Conservation (phyloP, 2,888 invertebrate genomes). For the Leucozona laternaria region DNA sequence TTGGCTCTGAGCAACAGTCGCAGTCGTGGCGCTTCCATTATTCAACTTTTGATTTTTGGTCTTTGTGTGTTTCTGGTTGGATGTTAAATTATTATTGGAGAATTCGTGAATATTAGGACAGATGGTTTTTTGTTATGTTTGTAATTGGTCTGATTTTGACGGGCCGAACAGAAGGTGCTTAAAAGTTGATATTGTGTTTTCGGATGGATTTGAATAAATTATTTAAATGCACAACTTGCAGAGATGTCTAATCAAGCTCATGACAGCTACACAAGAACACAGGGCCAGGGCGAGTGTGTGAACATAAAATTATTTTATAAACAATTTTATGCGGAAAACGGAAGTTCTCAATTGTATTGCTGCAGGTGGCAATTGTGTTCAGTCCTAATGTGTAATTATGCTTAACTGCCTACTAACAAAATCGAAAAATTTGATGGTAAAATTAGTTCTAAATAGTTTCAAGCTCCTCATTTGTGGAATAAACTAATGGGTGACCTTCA, state of each 20-base stretch:
- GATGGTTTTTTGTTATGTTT: background rate
- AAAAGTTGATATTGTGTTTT: constrained; percentile 3
- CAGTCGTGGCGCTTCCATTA: constrained; percentile 11
- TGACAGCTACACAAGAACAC: too few species aligned
- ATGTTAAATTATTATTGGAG: constrained; percentile 27
- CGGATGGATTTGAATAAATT: background rate
- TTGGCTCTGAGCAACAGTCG: constrained; percentile 4
- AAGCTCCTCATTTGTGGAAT: too few species aligned
- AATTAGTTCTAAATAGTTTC: too few species aligned
- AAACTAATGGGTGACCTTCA: too few species aligned
- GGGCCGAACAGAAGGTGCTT: constrained; percentile 13
- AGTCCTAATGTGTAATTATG: too few species aligned
- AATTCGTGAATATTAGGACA: background rate
- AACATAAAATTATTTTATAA: too few species aligned
- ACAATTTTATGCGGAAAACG: too few species aligned
- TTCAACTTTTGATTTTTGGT: constrained; percentile 25
- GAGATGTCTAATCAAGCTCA: background rate
- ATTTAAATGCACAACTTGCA: background rate
- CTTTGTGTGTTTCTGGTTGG: constrained; percentile 10
- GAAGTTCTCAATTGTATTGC: too few species aligned
- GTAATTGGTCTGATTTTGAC: constrained; percentile 3
- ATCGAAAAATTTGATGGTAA: too few species aligned
- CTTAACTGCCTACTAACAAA: too few species aligned
- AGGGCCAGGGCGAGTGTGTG: too few species aligned
- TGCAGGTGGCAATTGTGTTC: too few species aligned